Evolutionary conservation across 2,888 invertebrate species (phyloP).

Genomic region (Octonoba sinensis): DNA sequence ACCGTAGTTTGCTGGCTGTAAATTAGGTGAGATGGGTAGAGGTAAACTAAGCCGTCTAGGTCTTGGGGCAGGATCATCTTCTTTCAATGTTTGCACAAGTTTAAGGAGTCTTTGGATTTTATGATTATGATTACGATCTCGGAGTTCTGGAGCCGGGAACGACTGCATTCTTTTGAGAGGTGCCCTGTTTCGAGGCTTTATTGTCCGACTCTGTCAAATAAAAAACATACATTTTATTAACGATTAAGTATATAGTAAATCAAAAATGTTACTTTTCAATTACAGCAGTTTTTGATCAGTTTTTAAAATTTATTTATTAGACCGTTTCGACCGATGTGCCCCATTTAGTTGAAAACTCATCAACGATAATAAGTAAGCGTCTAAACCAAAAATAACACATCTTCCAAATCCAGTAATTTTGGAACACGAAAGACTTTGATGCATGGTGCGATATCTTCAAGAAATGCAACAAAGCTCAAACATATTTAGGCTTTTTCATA

Average conservation of each 20-base stretch:
- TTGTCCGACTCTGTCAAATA: constrained; percentile 38
- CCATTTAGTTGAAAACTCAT: no score
- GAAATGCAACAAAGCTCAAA: no score
- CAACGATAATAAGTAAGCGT: no score
- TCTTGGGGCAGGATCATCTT: constrained; percentile 44
- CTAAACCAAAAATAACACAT: no score
- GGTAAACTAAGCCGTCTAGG: constrained; percentile 49
- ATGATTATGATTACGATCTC: constrained; percentile 54
- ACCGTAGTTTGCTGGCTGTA: constrained; percentile 27
- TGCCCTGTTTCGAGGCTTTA: constrained; percentile 36
- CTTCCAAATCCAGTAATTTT: no score
- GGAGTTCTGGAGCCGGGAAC: constrained; percentile 54
- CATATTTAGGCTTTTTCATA: no score
- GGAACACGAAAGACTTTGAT: no score
- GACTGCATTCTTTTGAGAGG: constrained; percentile 58
- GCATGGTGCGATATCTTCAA: no score
- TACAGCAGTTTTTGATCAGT: no score
- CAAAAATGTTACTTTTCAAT: background rate
- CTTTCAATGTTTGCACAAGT: constrained; percentile 57
- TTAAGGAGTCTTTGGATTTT: constrained; percentile 59
- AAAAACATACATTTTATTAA: background rate
- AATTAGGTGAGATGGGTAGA: constrained; percentile 18
- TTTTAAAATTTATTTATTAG: no score
- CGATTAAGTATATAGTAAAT: background rate
- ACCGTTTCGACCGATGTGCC: no score